Evolutionary conservation across 2,888 invertebrate genomes (phyloP).

Genomic region (Gonocerus acuteangulatus): DNA sequence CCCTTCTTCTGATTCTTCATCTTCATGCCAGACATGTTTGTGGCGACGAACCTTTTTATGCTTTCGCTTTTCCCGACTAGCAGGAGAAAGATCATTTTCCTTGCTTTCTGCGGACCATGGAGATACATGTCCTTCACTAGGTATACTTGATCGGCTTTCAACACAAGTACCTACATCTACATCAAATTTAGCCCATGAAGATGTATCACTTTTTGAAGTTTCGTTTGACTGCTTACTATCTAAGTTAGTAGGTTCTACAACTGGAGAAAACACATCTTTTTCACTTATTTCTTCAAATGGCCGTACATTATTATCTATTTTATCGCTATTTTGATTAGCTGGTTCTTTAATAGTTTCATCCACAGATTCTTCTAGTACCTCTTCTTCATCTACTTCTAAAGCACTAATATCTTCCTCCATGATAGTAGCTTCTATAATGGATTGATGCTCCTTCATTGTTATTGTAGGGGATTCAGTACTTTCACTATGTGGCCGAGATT

Average conservation of each 20-base stretch:
- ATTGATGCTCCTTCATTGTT: slow-evolving; percentile 39
- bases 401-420: slow-evolving; percentile 40
- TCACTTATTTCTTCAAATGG: slow-evolving; percentile 44
- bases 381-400: slow-evolving; percentile 38
- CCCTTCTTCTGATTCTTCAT: slow-evolving; percentile 41
- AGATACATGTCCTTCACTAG: slow-evolving; percentile 37
- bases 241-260: not conserved
- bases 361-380: slow-evolving; percentile 32
- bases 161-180: slow-evolving; percentile 36
- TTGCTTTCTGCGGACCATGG: slow-evolving; percentile 39
- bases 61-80: slow-evolving; percentile 40
- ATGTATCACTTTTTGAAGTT: slow-evolving; percentile 16
- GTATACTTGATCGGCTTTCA: slow-evolving; percentile 33
- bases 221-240: slow-evolving; percentile 25
- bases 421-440: slow-evolving; percentile 40
- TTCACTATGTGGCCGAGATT: slow-evolving; percentile 40
- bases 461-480: slow-evolving; percentile 40
- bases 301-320: not conserved
- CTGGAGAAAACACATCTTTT: slow-evolving; percentile 24
- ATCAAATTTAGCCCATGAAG: slow-evolving; percentile 53
- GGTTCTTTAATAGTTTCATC: slow-evolving; percentile 30
- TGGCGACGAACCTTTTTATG: slow-evolving; percentile 35
- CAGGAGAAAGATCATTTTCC: slow-evolving; percentile 36
- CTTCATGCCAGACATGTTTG: slow-evolving; percentile 39
- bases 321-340: slow-evolving; percentile 1